phyloP scores from a whole-genome alignment of 2,888 invertebrate genomes.

The Protonemura montana region DNA sequence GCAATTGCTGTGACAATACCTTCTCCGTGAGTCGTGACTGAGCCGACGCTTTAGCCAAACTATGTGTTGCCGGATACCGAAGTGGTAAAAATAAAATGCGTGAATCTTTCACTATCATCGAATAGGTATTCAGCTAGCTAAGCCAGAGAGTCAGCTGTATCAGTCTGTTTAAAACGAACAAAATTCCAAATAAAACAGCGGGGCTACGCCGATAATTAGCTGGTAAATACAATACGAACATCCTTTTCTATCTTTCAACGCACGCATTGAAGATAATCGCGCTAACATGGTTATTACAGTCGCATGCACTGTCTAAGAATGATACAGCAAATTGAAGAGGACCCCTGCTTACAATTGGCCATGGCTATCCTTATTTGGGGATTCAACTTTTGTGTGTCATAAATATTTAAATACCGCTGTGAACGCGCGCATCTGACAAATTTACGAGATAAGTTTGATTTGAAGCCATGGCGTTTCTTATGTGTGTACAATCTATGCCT shows the following conservation, averaged over 20 bases:
- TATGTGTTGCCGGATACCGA: slow-evolving; percentile 23
- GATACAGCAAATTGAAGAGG: not conserved
- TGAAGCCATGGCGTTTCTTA: not conserved
- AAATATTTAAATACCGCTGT: not conserved
- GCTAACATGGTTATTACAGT: not conserved
- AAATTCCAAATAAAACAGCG: not conserved
- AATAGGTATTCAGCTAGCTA: slow-evolving; percentile 9
- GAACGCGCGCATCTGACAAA: not conserved
- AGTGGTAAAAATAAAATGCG: not conserved
- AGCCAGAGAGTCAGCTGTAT: not conserved
- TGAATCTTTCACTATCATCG: not conserved
- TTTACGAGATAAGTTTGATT: not conserved
- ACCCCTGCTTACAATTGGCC: not conserved
- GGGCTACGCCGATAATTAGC: not conserved
- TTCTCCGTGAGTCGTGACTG: not conserved
- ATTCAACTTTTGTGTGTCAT: not conserved
- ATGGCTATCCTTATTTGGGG: not conserved
- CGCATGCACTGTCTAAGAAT: not conserved
- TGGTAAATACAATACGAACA: not conserved
- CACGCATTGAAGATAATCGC: not conserved
- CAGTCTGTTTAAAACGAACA: not conserved
- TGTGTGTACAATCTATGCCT: too few relatives aligned
- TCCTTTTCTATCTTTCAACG: not conserved
- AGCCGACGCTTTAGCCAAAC: not conserved
- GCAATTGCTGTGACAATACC: slow-evolving; percentile 25